Conservation (phyloP, 1,140 invertebrate species). For the Belonocnema kinseyi region DNA sequence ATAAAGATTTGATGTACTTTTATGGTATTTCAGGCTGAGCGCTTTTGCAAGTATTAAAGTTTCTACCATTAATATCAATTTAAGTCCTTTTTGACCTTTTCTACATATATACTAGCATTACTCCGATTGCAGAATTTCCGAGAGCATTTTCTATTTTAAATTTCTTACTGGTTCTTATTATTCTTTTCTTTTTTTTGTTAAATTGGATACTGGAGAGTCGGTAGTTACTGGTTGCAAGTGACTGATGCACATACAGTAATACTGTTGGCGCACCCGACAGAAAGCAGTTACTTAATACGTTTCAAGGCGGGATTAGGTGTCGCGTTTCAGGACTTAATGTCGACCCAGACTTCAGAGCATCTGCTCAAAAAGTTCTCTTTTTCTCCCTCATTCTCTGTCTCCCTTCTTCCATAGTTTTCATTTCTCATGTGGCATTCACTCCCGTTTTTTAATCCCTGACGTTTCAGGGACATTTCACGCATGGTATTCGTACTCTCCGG, state of each 20-base stretch:
- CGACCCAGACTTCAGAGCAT: constrained; percentile 19
- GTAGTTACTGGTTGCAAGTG: constrained; percentile 20
- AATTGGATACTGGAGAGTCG: neutral
- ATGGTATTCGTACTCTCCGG: neutral
- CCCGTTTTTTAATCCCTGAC: constrained; percentile 22
- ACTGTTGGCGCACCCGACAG: constrained; percentile 30
- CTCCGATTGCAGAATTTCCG: too few species aligned
- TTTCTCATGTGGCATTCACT: neutral
- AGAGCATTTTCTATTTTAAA: too few species aligned
- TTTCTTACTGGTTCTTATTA: too few species aligned
- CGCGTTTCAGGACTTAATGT: constrained; percentile 58
- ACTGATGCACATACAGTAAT: neutral
- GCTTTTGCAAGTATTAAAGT: too few species aligned
- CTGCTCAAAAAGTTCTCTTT: neutral
- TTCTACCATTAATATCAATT: too few species aligned
- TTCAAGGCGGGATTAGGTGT: constrained; percentile 68
- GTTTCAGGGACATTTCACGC: constrained; percentile 26
- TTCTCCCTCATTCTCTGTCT: neutral
- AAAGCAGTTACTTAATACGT: constrained; percentile 71
- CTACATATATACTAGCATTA: too few species aligned
- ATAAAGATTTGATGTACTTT: too few species aligned
- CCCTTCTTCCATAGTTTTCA: neutral
- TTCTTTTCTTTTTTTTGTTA: too few species aligned
- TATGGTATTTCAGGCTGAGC: too few species aligned
- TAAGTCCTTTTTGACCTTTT: too few species aligned